Base-by-base conservation (phyloP, 2,113 vertebrate genomes). In the Crotalus horridus region DNA sequence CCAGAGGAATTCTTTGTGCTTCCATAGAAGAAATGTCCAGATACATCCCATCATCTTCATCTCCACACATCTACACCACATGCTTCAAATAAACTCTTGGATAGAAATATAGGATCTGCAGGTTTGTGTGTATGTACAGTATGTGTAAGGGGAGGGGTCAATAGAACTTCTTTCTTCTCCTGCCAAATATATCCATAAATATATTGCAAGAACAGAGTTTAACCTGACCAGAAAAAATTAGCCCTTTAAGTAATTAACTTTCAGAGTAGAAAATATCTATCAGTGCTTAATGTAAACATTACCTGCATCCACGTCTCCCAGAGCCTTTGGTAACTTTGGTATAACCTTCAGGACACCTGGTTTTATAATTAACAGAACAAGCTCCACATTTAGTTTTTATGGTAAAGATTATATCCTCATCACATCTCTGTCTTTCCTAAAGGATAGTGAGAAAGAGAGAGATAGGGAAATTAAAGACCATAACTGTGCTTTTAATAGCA, bases 291-390 rank as follows among this genome's bases (percentile, higher is more conserved):
- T 6, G 46, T 54, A 90, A 85, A 9, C 26, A 24, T 64, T 98
- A 98, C 98, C 98, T 98, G 98, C 98, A 98, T 29, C 97, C 97
- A 51, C 95, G 95, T 92, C 93, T 94, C 1, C 98, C 97, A 1
- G 95, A 95, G 17, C 94, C 93, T 0, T 93, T 97, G 92, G 97
- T 97, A 39, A 96, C 61, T 96, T 97, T 98, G 89, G 21, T 95
- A 86, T 97, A 98, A 51, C 97, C 98, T 8, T 94, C 93, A 11
- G 97, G 97, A 59, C 98, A 98, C 6, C 33, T 74, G 2, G 95
- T 94, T 74, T 43, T 6, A 0, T 90, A 9, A 58, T 95, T 98
- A 90, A 96, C 7, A 4, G 91, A 58, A 46, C 98, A 98, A 91
- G 98, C 94, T 4, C 13, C 91, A 69, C 98, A 98, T 23, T 96